Percentiles rank a stretch among this genome's conserved stretches.
Conservation (phyloP, 1,140 invertebrate genomes). For the Chrysopa pallens region DNA sequence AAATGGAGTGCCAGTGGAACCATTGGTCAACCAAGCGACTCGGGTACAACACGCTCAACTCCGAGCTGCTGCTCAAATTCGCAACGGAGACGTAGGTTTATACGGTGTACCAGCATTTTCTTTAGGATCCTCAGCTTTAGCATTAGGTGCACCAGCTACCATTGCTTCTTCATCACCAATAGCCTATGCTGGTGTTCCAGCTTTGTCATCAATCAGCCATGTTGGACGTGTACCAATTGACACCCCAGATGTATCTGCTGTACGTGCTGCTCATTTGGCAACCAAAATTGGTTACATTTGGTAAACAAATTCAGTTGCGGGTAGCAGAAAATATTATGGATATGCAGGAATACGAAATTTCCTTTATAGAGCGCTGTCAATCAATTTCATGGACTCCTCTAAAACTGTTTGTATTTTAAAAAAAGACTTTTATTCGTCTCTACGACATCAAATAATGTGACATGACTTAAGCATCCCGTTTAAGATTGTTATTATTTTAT, state of each 20-base stretch:
- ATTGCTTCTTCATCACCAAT: conserved; percentile 11
- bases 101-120: too few species aligned
- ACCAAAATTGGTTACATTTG: too few species aligned
- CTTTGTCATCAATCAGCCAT: conserved; percentile 18
- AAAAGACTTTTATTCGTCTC: background rate
- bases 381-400: background rate
- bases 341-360: too few species aligned
- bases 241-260: conserved; percentile 27
- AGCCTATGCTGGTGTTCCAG: conserved; percentile 14
- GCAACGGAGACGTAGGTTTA: too few species aligned
- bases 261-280: conserved; percentile 23
- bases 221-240: conserved; percentile 24
- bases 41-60: conserved; percentile 32
- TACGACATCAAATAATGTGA: background rate
- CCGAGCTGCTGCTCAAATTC: too few species aligned
- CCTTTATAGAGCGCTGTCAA: background rate
- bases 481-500: background rate
- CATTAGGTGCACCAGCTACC: conserved; percentile 19
- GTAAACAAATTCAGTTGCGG: too few species aligned
- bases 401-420: background rate
- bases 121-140: conserved; percentile 5
- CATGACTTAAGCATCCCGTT: too few species aligned
- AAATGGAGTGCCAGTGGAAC: conserved; percentile 32
- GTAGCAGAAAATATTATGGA: too few species aligned
- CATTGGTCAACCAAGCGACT: conserved; percentile 32